Evolutionary conservation across 2,113 vertebrate species (phyloP), one percentile per base, ranked within the genome.

Genomic region (Mungos mungo): DNA sequence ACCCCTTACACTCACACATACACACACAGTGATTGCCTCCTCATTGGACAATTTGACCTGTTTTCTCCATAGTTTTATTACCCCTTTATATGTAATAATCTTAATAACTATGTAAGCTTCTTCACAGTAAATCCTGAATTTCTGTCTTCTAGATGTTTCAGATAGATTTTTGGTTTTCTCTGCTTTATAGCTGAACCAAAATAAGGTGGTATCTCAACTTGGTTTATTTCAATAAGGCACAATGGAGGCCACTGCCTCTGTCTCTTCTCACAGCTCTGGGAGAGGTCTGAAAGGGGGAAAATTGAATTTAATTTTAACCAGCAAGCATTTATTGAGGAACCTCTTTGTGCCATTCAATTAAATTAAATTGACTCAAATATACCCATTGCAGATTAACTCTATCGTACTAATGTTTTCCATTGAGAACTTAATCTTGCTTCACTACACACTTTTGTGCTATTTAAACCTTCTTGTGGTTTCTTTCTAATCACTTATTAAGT

Each of bases 261-360:
- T 50, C 10, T 94, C 13, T 94, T 72, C 33, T 92, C 35, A 23
- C 1, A 72, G 52, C 2, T 88, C 57, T 88, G 72, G 81, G 57
- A 57, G 21, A 69, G 68, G 41, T 69, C 31, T 76, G 18, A 81
- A 83, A 79, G 19, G 31, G 7, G 4, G 79, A 86, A 69, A 45
- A 66, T 33, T 9, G 2, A 41, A 63, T 92, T 86, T 45, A 29
- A 47, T 80, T 60, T 87, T 52, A 93, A 93, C 38, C 89, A 93
- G 65, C 21, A 91, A 88, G 65, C 27, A 95, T 82, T 93, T 93
- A 89, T 41, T 93, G 66, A 95, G 68, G 60, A 69, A 29, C 7
- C 52, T 25, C 35, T 90, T 69, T 80, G 23, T 60, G 57, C 31
- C 50, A 31, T 66, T 57, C 31, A 80, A 57, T 72, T 65, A 74